These are phyloP conservation scores for Erethizon dorsatum DNA, from an alignment of 2,797 vertebrate species.

Conservation along the genomic window DNA sequence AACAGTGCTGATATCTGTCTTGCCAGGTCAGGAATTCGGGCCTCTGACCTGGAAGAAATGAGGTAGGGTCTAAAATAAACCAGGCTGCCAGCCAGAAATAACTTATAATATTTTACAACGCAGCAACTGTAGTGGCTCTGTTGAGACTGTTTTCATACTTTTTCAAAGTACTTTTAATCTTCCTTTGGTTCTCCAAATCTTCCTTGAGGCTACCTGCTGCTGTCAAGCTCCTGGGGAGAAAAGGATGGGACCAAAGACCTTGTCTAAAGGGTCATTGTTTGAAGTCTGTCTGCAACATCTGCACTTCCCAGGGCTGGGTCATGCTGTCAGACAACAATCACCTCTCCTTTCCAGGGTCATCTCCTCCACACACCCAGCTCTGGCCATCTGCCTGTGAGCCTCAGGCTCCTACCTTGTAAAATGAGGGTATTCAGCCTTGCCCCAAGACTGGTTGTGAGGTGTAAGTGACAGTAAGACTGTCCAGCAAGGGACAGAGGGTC, in stretches of 20 bases:
- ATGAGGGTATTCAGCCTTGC: neutral
- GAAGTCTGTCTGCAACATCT: constrained; percentile 17
- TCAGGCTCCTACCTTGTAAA: neutral
- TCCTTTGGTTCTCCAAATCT: constrained; percentile 59
- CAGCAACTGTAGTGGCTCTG: constrained; percentile 47
- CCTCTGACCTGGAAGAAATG: constrained; percentile 73
- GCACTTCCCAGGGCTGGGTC: neutral
- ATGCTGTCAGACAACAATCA: neutral
- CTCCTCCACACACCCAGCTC: neutral
- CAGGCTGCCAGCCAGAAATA: constrained; percentile 79
- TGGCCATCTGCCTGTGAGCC: neutral
- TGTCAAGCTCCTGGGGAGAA: constrained; percentile 44
- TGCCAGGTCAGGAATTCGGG: constrained; percentile 52
- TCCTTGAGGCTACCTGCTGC: constrained; percentile 70
- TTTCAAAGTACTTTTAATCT: constrained; percentile 82
- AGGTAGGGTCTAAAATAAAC: constrained; percentile 83
- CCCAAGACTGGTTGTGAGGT: neutral
- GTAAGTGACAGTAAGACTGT: neutral
- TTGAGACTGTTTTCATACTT: constrained; percentile 54
- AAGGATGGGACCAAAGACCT: constrained; percentile 46
- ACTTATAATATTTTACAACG: constrained; percentile 73
- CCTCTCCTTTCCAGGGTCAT: neutral
- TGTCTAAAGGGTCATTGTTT: constrained; percentile 57
- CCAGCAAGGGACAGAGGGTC: neutral
- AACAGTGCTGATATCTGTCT: neutral